Base-by-base conservation (phyloP, 2,113 vertebrate species). In the Sorex fumeus region DNA sequence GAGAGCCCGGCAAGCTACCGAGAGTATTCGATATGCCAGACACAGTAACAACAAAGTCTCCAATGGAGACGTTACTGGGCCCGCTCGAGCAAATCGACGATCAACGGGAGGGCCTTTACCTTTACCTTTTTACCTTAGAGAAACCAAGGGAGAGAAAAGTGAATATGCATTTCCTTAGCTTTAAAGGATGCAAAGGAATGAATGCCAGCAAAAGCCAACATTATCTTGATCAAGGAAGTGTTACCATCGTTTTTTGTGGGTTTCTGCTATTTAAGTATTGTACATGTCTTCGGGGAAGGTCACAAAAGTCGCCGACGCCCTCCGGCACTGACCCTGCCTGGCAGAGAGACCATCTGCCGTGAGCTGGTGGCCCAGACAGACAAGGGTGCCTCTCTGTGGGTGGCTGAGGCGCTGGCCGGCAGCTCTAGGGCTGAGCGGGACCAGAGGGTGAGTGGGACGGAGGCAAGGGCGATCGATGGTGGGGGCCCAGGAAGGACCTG, bases 261-360 rank as follows among this genome's bases (percentile, higher is more conserved):
- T 74, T 70, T 50, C 66, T 84, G 1, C 88, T 86, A 45, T 45
- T 84, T 62, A 45, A 57, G 62, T 86, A 40, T 28, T 85, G 4
- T 8, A 4, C 83, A 82, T 88, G 4, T 76, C 57, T 40, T 69
- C 86, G 80, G 28, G 23, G 27, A 66, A 34, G 1, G 0, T 76
- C 19, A 45, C 19, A 47, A 53, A 57, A 82, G 78, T 74, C 30
- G 2, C 21, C 87, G 50, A 19, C 10, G 47, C 47, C 10, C 47
- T 50, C 47, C 6, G 47, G 47, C 47, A 12, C 47, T 50, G 10
- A 2, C 47, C 47, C 13, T 13, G 10, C 47, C 47, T 50, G 47
- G 47, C 47, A 40, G 47, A 2, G 5, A 50, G 47, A 50, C 10
- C 6, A 10, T 50, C 47, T 3, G 34, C 21, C 3, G 30, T 50